phyloP scores from a whole-genome alignment of 2,888 invertebrate genomes.

The Ochropleura plecta region DNA sequence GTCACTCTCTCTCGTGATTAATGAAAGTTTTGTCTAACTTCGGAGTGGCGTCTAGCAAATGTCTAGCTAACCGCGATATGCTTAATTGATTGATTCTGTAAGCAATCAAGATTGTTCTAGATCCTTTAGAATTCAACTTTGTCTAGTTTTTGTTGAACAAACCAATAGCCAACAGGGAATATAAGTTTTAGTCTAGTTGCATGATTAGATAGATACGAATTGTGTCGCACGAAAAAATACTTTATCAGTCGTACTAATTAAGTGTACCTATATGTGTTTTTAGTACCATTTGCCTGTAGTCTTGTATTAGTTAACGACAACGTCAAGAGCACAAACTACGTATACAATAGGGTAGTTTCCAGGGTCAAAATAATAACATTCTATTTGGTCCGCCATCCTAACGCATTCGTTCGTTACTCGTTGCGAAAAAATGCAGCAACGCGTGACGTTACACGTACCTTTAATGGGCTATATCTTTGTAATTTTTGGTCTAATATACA shows the following conservation, averaged over 20 bases:
- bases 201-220: background rate
- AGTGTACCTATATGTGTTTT: background rate
- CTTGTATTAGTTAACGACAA: no score
- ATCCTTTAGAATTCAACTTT: background rate
- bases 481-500: no score
- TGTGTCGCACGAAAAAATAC: background rate
- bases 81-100: conserved; percentile 10
- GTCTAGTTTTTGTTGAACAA: background rate
- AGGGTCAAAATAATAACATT: no score
- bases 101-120: background rate
- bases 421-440: no score
- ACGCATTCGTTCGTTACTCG: no score
- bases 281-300: background rate
- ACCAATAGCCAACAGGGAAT: background rate
- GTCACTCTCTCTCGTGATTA: conserved; percentile 24
- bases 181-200: background rate
- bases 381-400: no score
- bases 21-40: conserved; percentile 22
- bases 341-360: no score
- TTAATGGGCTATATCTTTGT: no score
- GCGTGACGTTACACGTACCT: no score
- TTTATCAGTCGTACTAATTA: background rate
- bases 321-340: no score
- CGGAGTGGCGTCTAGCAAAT: background rate
- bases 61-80: conserved; percentile 14